Conservation (phyloP, 2,888 invertebrate genomes). For the Dilophus febrilis region DNA sequence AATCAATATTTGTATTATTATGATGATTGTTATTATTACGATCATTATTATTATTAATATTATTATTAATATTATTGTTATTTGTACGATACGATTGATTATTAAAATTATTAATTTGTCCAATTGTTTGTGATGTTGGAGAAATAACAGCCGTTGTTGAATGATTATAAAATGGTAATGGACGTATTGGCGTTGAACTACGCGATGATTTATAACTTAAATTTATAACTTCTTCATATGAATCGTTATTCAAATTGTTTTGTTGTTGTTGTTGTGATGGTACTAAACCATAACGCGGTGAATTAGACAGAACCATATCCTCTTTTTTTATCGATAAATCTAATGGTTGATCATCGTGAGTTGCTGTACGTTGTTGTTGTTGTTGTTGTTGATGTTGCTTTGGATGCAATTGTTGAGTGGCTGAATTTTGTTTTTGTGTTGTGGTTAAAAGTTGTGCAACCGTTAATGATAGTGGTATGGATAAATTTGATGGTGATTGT, state of each 20-base stretch:
- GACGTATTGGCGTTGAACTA: constrained; percentile 40
- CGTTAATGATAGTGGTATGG: not conserved
- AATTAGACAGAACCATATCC: constrained; percentile 40
- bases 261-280: constrained; percentile 41
- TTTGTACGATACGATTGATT: constrained; percentile 7
- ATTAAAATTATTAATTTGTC: no score
- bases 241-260: constrained; percentile 40
- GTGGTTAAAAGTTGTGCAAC: not conserved
- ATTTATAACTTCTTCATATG: constrained; percentile 55
- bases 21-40: no score
- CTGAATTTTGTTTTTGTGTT: no score
- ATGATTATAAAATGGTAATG: constrained; percentile 20
- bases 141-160: not conserved
- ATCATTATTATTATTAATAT: no score
- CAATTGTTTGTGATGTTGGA: constrained; percentile 14
- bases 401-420: not conserved
- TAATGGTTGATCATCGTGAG: constrained; percentile 56
- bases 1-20: no score
- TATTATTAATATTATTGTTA: not conserved
- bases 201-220: constrained; percentile 52
- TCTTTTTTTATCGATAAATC: constrained; percentile 78
- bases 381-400: constrained; percentile 3
- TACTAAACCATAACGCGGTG: constrained; percentile 41
- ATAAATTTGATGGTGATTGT: not conserved
- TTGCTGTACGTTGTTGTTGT: constrained; percentile 3